Evolutionary conservation across 2,888 invertebrate genomes (phyloP), one percentile per base, ranked within the genome.

Genomic region (Cristatella mucedo): DNA sequence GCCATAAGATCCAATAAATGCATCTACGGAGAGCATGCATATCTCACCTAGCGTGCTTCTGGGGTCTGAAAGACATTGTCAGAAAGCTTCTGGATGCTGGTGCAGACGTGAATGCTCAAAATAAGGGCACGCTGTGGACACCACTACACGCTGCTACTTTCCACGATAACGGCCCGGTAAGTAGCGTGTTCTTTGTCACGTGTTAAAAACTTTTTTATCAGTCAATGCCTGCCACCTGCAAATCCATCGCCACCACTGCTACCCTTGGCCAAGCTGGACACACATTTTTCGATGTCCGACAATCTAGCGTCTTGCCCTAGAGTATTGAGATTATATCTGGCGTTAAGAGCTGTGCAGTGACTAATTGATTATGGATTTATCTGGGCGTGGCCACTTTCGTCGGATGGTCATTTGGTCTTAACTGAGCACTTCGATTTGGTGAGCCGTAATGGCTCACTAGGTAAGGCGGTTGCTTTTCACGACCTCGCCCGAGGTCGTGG

Each of bases 71-170:
- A 43, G 56, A 57, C 24, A 49, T 56, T 36, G 59, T 57, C 4
- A 48, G 49, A 20, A 42, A 52, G 29, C 43, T 61, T 4, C 42
- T 61, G 3, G 45, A 48, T 40, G n/a, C 36, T 43, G 43, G 22
- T 33, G 11, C 45, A 54, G 57, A 56, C 46, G 49, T 56, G 13
- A 61, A 59, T 44, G 41, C 47, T 37, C 53, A 55, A 44, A 62
- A 62, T 46, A 49, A 48, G 29, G 49, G 47, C 19, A 57, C 59
- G 9, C 40, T 53, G 29, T 62, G 62, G 62, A 61, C 62, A 3
- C 59, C 62, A 3, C 51, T 62, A 4, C 62, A 62, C 52, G 62
- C 62, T 19, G 59, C 61, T 7, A 50, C 57, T 33, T 62, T 61
- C 41, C 61, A 62, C 41, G 62, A 62, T 51, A 55, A 59, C 47